Evolutionary conservation across 2,113 vertebrate genomes (phyloP), one percentile per base, ranked within the genome.

Genomic region (Solea solea): DNA sequence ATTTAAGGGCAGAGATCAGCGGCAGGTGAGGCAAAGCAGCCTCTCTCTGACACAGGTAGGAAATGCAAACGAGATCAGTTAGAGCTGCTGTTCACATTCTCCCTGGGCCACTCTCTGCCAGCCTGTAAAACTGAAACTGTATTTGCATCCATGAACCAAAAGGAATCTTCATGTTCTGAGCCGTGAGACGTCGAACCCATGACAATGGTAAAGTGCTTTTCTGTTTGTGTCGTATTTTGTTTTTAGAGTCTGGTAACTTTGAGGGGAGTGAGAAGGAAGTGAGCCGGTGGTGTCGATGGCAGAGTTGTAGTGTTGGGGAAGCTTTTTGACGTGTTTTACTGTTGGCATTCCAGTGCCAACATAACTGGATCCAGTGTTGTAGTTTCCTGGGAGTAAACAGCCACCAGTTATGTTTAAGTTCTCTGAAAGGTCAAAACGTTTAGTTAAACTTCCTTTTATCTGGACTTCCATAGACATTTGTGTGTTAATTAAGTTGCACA

Each of bases 131-230:
- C 61, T 55, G 14, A 14, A 48, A 10, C 11, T 13, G 1, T 13
- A 82, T 83, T 90, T 90, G 81, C 81, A 87, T 83, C 44, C n/a
- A 64, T 79, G 64, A 72, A 71, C 46, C 0, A 62, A 72, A 69
- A 72, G 55, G 69, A 54, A 59, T 80, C 83, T 71, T 77, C 71
- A 80, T 85, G 77, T 88, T 63, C 82, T 83, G 49, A 86, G 66
- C 73, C 50, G 48, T 4, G 51, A 64, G 66, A 64, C 52, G 39
- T 16, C 5, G 68, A 65, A 74, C 56, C 60, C 25, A 68, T 70
- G 40, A 90, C 64, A 42, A 94, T 92, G 93, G 93, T 94, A 91
- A 92, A 28, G 89, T 91, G 85, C 34, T 81, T 58, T 14, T 49
- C 66, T 13, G 8, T 44, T 78, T 72, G 54, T 5, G 7, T 72